Evolutionary conservation across 2,888 invertebrate genomes (phyloP), one percentile per base, ranked within the genome.

Genomic region (Stenodera caucasica): DNA sequence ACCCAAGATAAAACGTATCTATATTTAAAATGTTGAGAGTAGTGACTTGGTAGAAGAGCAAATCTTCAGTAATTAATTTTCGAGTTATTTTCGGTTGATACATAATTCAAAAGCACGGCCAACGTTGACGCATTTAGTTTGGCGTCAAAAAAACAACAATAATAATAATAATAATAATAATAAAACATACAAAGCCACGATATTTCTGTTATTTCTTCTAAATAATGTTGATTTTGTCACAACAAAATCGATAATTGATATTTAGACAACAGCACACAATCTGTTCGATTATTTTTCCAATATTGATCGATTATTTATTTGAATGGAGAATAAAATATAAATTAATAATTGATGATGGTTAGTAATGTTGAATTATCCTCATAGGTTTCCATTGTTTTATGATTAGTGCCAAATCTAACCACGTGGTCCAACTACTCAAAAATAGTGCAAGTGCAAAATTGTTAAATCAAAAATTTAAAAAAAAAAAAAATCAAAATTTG

Each of bases 1-100:
- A 67, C 50, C 64, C 58, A 65, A 65, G 70, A 70, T 68, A 72
- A 71, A 70, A 64, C 63, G 67, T 66, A 66, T 73, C 74, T 75
- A 75, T 67, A 75, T 75, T 70, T 75, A 75, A 74, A 73, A 70
- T 70, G 60, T 64, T 69, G 71, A 75, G 73, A 73, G 74, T 69
- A 53, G 66, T 66, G 67, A 66, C 67, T 59, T 66, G 70, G 70
- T 68, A 69, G 68, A 71, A 65, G 60, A 68, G 70, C 70, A 73
- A 71, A 72, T 70, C 70, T 69, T 68, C 57, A 67, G 66, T 71
- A 74, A 75, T 75, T 73, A 75, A 74, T 75, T 75, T 70, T 70
- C 62, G 64, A 67, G 73, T 70, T 76, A 75, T 75, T 76, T 75
- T 75, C 66, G 71, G 69, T 67, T 58, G 67, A 70, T 69, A 73